Conservation (phyloP, 2,797 vertebrate species). For the Sebastes vulpes region DNA sequence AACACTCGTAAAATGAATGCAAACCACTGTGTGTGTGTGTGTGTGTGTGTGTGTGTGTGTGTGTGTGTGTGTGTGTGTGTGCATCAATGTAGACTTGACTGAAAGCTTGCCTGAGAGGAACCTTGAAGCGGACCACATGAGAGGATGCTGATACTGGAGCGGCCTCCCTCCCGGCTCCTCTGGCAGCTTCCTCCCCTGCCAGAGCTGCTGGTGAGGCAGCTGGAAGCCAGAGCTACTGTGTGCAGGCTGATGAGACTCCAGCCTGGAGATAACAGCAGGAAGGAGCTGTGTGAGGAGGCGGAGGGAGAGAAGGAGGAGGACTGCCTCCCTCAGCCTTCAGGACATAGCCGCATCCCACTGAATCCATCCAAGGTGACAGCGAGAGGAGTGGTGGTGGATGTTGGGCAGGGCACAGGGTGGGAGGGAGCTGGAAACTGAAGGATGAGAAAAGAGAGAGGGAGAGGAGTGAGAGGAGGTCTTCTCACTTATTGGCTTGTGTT, state of each 20-base stretch:
- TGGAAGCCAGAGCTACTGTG: conserved; percentile 52
- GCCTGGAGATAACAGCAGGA: conserved; percentile 59
- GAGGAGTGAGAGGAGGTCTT: conserved; percentile 34
- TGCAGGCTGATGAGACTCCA: conserved; percentile 39
- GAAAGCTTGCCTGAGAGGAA: conserved; percentile 55
- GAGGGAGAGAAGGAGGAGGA: conserved; percentile 8
- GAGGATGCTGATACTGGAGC: conserved; percentile 58
- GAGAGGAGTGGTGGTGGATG: conserved; percentile 56
- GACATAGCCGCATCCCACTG: conserved; percentile 27
- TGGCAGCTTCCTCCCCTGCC: conserved; percentile 29
- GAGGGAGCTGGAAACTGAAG: not conserved
- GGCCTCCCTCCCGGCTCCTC: conserved; percentile 55
- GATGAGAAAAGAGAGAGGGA: not conserved
- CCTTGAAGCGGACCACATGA: conserved; percentile 59
- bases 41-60: not conserved
- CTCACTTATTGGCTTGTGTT: conserved; percentile 59
- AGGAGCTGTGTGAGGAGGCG: conserved; percentile 18
- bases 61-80: not conserved
- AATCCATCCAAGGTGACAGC: conserved; percentile 73
- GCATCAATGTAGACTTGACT: conserved; percentile 10
- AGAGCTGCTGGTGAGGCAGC: conserved; percentile 45
- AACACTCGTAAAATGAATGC: not conserved
- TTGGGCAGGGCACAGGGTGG: conserved; percentile 8
- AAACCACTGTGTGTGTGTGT: not conserved
- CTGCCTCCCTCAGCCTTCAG: conserved; percentile 33